Evolutionary conservation across 2,113 vertebrate species (phyloP).

Genomic region (Hemibagrus wyckioides): DNA sequence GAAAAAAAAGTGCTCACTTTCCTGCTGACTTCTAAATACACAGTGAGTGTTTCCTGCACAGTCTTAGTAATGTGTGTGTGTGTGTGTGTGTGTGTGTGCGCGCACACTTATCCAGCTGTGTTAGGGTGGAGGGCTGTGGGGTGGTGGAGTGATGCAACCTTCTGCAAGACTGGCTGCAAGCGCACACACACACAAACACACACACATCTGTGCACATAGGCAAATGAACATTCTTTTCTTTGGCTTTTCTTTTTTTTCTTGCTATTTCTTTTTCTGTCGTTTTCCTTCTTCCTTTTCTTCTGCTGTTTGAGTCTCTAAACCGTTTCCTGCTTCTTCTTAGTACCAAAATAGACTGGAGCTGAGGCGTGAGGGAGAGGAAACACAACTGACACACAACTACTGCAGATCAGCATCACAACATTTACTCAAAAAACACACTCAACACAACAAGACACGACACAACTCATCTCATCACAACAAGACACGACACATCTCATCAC

Average conservation of each 20-base stretch:
- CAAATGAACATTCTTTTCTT: neutral
- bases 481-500: too few species aligned
- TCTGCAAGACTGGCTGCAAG: neutral
- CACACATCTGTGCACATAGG: constrained; percentile 9
- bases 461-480: too few species aligned
- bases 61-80: constrained; percentile 5
- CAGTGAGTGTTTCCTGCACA: neutral
- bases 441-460: too few species aligned
- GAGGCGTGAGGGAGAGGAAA: neutral
- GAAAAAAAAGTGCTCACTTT: neutral
- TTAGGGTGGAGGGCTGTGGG: constrained; percentile 5
- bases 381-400: neutral
- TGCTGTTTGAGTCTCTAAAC: neutral
- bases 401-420: too few species aligned
- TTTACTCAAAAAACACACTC: too few species aligned
- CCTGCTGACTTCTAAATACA: neutral
- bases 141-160: constrained; percentile 6
- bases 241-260: neutral
- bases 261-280: neutral
- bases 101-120: neutral
- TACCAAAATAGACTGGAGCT: neutral
- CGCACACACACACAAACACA: neutral
- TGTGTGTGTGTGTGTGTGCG: neutral
- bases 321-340: neutral
- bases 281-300: neutral